A percentile compares a stretch with the other conserved stretches of the same genome.
Conservation (phyloP, 2,113 vertebrate species). For the Ariopsis seemanni region DNA sequence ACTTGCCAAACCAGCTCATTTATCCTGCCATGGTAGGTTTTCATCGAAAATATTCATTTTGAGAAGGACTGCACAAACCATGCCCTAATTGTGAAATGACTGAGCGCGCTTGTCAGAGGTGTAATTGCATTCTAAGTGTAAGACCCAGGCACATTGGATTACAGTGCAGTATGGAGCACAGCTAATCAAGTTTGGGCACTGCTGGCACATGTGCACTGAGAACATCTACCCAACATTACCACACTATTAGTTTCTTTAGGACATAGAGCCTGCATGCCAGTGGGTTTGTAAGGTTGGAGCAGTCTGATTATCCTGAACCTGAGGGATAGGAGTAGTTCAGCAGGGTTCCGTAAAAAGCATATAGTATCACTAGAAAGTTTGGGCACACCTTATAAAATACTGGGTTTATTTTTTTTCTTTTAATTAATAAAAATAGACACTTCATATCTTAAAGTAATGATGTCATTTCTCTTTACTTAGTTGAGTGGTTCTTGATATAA, state of each 20-base stretch:
- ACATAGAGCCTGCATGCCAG: constrained; percentile 23
- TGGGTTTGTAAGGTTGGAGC: neutral
- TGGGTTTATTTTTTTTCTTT: too few species aligned
- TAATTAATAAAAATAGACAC: too few species aligned
- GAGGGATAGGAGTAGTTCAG: neutral
- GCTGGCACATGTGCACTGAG: constrained; percentile 68
- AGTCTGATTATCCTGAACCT: neutral
- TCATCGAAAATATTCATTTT: constrained; percentile 36
- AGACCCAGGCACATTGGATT: constrained; percentile 67
- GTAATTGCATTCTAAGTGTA: constrained; percentile 70
- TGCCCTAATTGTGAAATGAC: constrained; percentile 59
- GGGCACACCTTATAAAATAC: too few species aligned
- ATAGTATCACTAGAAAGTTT: neutral
- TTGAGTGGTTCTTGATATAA: too few species aligned
- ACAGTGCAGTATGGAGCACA: constrained; percentile 62
- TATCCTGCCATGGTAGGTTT: constrained; percentile 28
- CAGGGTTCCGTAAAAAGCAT: neutral
- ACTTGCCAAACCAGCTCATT: constrained; percentile 35
- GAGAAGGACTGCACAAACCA: constrained; percentile 31
- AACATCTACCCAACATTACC: constrained; percentile 72
- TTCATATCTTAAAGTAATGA: too few species aligned
- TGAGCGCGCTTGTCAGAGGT: constrained; percentile 63
- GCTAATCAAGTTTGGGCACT: constrained; percentile 69
- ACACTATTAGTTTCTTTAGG: constrained; percentile 62
- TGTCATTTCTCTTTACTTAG: too few species aligned